Percentiles rank a stretch among this genome's conserved stretches.
These are phyloP conservation scores for Oscheius myriophilus DNA, from an alignment of 2,888 invertebrate genomes.

Conservation along the genomic window DNA sequence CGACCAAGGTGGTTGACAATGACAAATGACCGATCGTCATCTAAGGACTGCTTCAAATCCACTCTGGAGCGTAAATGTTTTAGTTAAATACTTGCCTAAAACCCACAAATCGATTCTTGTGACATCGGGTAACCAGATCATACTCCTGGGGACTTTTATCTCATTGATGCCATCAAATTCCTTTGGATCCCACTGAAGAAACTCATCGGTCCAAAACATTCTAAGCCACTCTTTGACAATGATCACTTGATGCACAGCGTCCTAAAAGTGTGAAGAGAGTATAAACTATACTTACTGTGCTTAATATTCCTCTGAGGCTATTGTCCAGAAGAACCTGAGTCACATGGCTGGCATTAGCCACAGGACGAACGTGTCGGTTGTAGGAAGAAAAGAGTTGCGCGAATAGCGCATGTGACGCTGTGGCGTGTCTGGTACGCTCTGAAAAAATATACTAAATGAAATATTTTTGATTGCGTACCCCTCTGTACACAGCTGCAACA, in stretches of 20 bases:
- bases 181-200: conserved; percentile 17
- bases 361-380: conserved; percentile 24
- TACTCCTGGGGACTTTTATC: conserved; percentile 21
- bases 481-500: too few relatives aligned
- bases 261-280: too few relatives aligned
- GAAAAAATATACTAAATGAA: not conserved
- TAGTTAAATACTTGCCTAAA: not conserved
- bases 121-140: conserved; percentile 26
- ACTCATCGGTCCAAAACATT: conserved; percentile 27
- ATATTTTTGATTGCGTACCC: too few relatives aligned
- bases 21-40: conserved; percentile 21
- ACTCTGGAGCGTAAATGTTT: not conserved
- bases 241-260: conserved; percentile 21
- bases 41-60: conserved; percentile 14
- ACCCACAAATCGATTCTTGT: conserved; percentile 22
- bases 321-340: conserved; percentile 20
- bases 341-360: conserved; percentile 8
- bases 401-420: conserved; percentile 15
- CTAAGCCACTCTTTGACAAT: conserved; percentile 23
- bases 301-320: conserved; percentile 16
- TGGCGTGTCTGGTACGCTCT: not conserved
- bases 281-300: conserved; percentile 7
- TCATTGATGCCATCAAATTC: conserved; percentile 15
- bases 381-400: conserved; percentile 7
- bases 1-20: conserved; percentile 2